Evolutionary conservation across 2,113 vertebrate species (phyloP), one percentile per base, ranked within the genome.

Genomic region (Oriolus oriolus): DNA sequence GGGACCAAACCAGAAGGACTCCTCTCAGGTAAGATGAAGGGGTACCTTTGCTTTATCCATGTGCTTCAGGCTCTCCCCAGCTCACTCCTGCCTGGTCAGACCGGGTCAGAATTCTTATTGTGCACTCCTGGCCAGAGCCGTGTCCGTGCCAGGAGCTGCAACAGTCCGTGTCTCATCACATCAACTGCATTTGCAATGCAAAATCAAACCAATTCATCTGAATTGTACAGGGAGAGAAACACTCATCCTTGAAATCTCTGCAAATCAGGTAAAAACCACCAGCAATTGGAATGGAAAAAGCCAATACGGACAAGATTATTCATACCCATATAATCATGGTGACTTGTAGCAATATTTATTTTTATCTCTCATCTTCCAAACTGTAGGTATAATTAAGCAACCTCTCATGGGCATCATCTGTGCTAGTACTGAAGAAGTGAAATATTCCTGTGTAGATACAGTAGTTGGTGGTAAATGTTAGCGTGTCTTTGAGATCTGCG

Each of bases 321-420:
- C 73, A 66, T 54, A 66, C 5, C 27, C 30, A 0, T 63, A 26
- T 64, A 89, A 87, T 18, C 24, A 78, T 50, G 35, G 41, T 90
- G 23, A 23, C 76, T 91, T 61, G 9, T 87, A 93, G 31, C 37
- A 76, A 69, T 79, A 74, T 76, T 93, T 91, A 57, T 92, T 88
- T 94, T 90, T 88, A 31, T 52, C 50, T 50, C 74, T 84, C 59
- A 26, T 70, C 54, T 86, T 89, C 59, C 17, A 65, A 87, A 90
- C 74, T n/a, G n/a, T 63, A 80, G 42, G 47, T 52, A 44, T 90
- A 95, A 96, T 90, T 93, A 85, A 74, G 23, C 37, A 94, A 83
- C 18, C 26, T 53, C 88, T 91, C 54, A 63, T n/a, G 69, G 78
- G 60, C 52, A 93, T 84, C 68, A 52, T 28, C 52, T 89, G 35